phyloP scores from a whole-genome alignment of 2,113 vertebrate genomes.

The Cavia aperea region DNA sequence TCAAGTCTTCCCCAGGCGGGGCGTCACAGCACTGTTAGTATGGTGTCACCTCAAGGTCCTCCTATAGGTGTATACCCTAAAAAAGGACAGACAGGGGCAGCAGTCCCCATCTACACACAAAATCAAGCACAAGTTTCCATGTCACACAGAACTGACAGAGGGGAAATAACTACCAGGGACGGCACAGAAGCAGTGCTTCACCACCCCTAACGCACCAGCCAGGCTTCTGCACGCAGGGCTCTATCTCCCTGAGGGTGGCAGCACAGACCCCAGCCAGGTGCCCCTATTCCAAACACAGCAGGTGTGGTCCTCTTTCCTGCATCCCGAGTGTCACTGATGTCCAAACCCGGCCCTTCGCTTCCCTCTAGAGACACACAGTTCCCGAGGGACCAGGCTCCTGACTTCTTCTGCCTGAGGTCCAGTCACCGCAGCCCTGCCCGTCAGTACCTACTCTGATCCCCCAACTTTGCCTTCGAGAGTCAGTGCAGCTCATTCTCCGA shows the following conservation, averaged over 20 bases:
- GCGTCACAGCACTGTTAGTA: neutral
- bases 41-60: neutral
- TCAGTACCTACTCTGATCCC: neutral
- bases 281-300: neutral
- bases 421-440: neutral
- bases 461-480: neutral
- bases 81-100: neutral
- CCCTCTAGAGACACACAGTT: neutral
- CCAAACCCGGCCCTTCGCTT: neutral
- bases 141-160: neutral
- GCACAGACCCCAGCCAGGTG: neutral
- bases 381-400: neutral
- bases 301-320: neutral
- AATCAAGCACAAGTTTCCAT: neutral
- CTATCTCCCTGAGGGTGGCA: neutral
- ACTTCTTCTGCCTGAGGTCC: neutral
- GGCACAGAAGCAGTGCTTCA: neutral
- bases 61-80: conserved; percentile 17
- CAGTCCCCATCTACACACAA: neutral
- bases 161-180: neutral
- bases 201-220: neutral
- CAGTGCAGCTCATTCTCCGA: neutral
- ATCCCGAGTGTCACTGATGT: neutral
- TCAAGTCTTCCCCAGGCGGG: conserved; percentile 40
- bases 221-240: neutral